Conservation (phyloP, 1,140 invertebrate genomes). For the Grapholita molesta region DNA sequence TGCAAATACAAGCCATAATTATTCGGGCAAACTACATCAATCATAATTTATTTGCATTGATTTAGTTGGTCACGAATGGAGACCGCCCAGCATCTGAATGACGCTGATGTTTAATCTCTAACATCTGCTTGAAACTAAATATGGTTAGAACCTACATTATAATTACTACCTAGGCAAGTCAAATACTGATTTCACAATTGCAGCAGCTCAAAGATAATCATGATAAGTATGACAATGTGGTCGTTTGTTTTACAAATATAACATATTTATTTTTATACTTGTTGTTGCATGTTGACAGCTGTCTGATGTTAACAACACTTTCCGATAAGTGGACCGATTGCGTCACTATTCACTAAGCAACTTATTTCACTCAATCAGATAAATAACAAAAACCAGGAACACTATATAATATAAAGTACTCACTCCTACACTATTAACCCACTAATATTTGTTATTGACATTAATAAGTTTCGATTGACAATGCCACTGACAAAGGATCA, state of each 20-base stretch:
- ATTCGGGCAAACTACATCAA: slow-evolving; percentile 33
- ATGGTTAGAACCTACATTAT: background rate
- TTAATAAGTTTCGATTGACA: slow-evolving; percentile 66
- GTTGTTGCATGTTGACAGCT: background rate
- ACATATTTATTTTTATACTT: too few relatives aligned
- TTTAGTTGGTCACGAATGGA: slow-evolving; percentile 33
- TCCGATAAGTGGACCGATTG: background rate
- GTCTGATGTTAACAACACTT: background rate
- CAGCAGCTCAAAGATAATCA: too few relatives aligned
- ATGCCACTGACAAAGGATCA: slow-evolving; percentile 49
- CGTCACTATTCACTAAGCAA: background rate
- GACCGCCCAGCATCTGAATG: background rate
- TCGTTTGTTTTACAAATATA: too few relatives aligned
- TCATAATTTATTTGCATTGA: slow-evolving; percentile 47
- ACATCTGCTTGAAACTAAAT: background rate
- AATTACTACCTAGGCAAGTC: background rate
- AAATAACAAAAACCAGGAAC: slow-evolving; percentile 7
- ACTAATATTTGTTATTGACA: slow-evolving; percentile 36
- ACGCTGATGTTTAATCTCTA: background rate
- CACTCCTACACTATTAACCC: slow-evolving; percentile 15
- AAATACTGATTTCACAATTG: too few relatives aligned
- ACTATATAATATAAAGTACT: background rate
- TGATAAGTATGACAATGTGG: too few relatives aligned
- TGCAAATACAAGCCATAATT: background rate
- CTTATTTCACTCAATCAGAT: background rate